Evolutionary conservation across 2,113 vertebrate genomes (phyloP), one percentile per base, ranked within the genome.

Genomic region (Bombycilla garrulus): DNA sequence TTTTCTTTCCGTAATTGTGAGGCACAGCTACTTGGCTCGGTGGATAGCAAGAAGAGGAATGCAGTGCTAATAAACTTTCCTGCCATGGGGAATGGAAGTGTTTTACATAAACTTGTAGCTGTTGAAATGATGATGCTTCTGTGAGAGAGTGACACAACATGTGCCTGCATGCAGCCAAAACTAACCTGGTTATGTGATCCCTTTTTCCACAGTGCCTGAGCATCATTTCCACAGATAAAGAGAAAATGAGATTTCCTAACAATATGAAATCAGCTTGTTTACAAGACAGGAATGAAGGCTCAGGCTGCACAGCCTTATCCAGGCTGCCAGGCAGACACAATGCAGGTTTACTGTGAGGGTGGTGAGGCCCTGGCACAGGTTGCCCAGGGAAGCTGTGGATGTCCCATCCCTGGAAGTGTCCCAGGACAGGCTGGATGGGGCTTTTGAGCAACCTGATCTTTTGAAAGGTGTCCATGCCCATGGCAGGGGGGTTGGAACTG

Each of bases 161-260:
- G 3, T 23, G 31, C 36, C 48, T 71, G 53, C 18, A 29, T 7
- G 22, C 57, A 76, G n/a, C 53, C 82, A 82, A 81, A 91, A 47
- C 44, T 62, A 70, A 71, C 40, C 35, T 67, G 44, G 45, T 40
- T 53, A 56, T 48, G 31, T 19, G 61, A 92, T 47, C 14, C 20
- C 14, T 23, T 79, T 86, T 89, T 72, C 38, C 58, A 82, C 47
- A 73, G n/a, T 29, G 21, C 69, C 69, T 10, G 9, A 93, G 40
- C 33, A 48, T 25, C 6, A 0, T 60, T 93, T 74, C 67, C 12
- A 9, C 65, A 69, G 35, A 47, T 78, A 48, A 86, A 72, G 69
- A 50, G 29, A 74, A 84, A 91, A 83, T n/a, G 18, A 86, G 40
- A 70, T 86, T 95, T 86, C 45, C 56, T 80, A 51, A 76, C 66